These are phyloP conservation scores for Drosophila pectinifera DNA, from an alignment of 1,140 invertebrate species.

Conservation along the genomic window DNA sequence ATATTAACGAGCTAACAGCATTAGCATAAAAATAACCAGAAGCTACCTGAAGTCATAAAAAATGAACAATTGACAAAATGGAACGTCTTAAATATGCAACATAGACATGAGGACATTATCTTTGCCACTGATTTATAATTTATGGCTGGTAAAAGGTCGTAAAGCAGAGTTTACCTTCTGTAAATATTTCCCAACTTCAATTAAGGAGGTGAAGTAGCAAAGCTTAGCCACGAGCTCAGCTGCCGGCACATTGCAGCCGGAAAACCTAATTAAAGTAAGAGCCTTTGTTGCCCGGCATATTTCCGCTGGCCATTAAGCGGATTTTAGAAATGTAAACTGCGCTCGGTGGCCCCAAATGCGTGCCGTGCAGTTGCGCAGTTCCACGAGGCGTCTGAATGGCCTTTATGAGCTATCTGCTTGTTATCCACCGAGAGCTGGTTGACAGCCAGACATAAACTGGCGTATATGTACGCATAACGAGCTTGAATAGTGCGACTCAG, in stretches of 20 bases:
- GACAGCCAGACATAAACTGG: conserved; percentile 53
- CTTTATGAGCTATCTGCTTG: conserved; percentile 31
- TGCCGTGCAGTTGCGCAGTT: conserved; percentile 5
- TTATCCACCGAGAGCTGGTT: conserved; percentile 19
- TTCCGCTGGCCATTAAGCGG: conserved; percentile 21
- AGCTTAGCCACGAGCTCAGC: background rate
- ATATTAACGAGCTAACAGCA: conserved; percentile 35
- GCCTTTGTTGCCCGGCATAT: conserved; percentile 7
- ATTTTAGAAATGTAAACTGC: conserved; percentile 27
- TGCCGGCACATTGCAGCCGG: conserved; percentile 20
- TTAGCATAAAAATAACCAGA: conserved; percentile 35
- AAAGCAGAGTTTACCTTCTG: conserved; percentile 3
- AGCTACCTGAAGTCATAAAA: conserved; percentile 30
- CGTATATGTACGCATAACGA: conserved; percentile 51
- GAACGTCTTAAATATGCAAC: conserved; percentile 32
- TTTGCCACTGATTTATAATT: conserved; percentile 63
- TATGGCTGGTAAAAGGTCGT: conserved; percentile 54
- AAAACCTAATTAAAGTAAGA: conserved; percentile 50
- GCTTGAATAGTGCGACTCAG: conserved; percentile 39
- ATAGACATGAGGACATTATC: conserved; percentile 16
- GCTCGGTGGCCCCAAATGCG: background rate
- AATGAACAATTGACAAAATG: conserved; percentile 40
- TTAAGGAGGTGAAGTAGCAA: conserved; percentile 17
- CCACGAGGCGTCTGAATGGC: conserved; percentile 10
- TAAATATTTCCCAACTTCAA: conserved; percentile 23